Conservation (phyloP, 2,113 vertebrate genomes). For the Sebastes schlegelii region DNA sequence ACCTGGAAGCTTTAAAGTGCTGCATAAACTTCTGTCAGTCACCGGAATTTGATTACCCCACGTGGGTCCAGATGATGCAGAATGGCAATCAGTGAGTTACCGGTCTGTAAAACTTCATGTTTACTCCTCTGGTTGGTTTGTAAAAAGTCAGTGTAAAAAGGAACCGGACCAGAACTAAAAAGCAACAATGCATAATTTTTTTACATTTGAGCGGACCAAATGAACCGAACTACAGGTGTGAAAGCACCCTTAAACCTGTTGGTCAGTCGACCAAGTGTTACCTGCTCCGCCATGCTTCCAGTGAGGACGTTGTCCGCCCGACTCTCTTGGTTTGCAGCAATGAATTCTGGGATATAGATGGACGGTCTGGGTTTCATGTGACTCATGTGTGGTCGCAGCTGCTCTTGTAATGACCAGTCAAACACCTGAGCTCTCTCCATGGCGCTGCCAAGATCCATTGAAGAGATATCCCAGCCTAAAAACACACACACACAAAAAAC, state of each 20-base stretch:
- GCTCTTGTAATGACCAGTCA: slow-evolving; percentile 93
- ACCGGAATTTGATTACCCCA: no score
- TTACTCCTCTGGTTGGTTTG: no score
- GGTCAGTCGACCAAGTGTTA: slow-evolving; percentile 38
- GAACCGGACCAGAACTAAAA: no score
- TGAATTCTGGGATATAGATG: slow-evolving; percentile 93
- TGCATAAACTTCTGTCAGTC: no score
- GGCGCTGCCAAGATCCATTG: slow-evolving; percentile 90
- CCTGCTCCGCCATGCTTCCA: slow-evolving; percentile 91
- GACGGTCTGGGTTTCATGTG: slow-evolving; percentile 89
- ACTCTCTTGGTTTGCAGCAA: slow-evolving; percentile 93
- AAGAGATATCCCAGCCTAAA: slow-evolving; percentile 97
- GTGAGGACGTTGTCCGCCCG: slow-evolving; percentile 90
- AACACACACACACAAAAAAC: not conserved
- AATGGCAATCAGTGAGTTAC: no score
- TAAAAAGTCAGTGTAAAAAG: no score
- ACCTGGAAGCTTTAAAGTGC: no score
- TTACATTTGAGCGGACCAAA: no score
- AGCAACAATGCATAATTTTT: no score
- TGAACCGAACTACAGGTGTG: no score
- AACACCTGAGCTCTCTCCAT: slow-evolving; percentile 92
- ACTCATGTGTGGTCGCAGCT: slow-evolving; percentile 90
- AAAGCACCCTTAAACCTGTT: not conserved
- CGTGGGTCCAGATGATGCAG: no score
- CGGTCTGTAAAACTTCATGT: no score